Base-by-base conservation (phyloP, 1,140 invertebrate species). In the Ooceraea biroi region DNA sequence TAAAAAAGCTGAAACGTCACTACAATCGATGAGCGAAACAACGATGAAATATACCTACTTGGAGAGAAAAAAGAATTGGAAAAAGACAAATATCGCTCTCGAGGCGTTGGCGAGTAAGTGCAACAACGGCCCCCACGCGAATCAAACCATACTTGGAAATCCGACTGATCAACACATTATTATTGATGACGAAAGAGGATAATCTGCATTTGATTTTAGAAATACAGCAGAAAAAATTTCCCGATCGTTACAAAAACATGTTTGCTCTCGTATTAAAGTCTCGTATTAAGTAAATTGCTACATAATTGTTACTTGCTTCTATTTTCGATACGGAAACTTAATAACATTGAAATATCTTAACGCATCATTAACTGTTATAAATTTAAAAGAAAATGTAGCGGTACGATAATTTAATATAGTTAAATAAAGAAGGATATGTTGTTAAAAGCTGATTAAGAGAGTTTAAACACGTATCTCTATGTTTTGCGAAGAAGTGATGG, bases 111-210 rank as follows among this genome's bases (percentile, higher is more conserved):
- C 63, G 83, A 61, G 68, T 66, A 60, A 76, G 57, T 83, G 82
- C 72, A 83, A 65, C 7, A 8, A 65, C 82, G 72, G 63, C 83
- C 83, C 30, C 85, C 30, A 86, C 85, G 69, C 83, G 52, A 1
- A 61, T 86, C 46, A 27, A 46, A 48, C 85, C 61, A 11, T 73
- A 86, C 25, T 82, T 85, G 83, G 85, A 73, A 74, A 82, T 85
- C 61, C 61, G 19, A 85, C 60, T 85, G 74, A 85, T 19, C 74
- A 66, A 12, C 83, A 68, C 66, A 74, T 74, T 85, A 60, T 61
- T 74, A 60, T n/a, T n/a, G 48, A 60, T 85, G 85, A 82, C 83
- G 85, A 86, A 82, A 86, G 63, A 46, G 30, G 30, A 82, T 85
- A 82, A 58, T 60, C 27, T 44, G 73, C 41, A 25, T 68, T 41